Conservation (phyloP, 2,888 invertebrate genomes). For the Exocentrus adspersus region DNA sequence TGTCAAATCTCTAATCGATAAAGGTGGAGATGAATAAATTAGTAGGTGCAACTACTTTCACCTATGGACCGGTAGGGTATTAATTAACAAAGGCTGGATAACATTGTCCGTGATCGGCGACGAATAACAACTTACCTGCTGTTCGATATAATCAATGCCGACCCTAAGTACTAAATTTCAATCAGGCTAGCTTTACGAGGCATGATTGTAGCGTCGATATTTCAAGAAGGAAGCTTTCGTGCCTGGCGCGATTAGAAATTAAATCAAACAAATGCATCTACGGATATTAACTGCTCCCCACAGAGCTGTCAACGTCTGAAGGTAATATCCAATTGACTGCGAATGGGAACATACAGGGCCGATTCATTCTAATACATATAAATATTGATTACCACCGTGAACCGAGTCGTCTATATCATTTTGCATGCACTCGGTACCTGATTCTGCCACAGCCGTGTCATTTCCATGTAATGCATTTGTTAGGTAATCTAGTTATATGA, state of each 20-base stretch:
- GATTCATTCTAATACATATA: slow-evolving; percentile 9
- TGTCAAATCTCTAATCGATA: no score
- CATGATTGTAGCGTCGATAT: slow-evolving; percentile 7
- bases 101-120: no score
- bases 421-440: no score
- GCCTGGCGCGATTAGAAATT: slow-evolving; percentile 14
- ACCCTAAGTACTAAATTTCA: not conserved
- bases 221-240: slow-evolving; percentile 14
- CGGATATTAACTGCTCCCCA: slow-evolving; percentile 18
- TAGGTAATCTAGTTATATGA: slow-evolving; percentile 6
- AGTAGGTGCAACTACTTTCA: no score
- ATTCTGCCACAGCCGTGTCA: slow-evolving; percentile 1
- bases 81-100: no score
- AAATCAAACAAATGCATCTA: slow-evolving; percentile 15
- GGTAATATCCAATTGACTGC: slow-evolving; percentile 5
- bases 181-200: not conserved
- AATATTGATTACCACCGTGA: not conserved
- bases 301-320: slow-evolving; percentile 4
- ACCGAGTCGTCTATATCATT: not conserved
- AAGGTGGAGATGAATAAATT: no score
- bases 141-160: not conserved
- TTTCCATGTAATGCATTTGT: not conserved
- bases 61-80: no score
- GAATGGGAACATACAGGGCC: slow-evolving; percentile 5
- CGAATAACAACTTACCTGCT: not conserved